Base-by-base conservation (phyloP, 2,888 invertebrate genomes). In the Diaperis boleti region DNA sequence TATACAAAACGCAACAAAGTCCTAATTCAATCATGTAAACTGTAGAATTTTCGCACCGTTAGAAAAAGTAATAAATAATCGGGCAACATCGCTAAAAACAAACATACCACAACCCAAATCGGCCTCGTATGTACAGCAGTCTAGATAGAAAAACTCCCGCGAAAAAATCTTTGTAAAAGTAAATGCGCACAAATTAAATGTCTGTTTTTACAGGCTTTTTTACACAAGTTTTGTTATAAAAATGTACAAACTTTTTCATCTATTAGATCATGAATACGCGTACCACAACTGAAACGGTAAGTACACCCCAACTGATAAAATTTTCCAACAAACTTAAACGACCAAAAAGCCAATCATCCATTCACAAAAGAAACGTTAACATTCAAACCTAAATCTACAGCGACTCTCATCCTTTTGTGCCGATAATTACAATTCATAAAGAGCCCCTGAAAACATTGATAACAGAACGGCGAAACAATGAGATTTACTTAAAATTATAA, bases 1-100 rank as follows among this genome's bases (percentile, higher is more conserved):
- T 67, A 60, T 69, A 65, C 65, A 71, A 69, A 69, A 67, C 64
- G 67, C 65, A 70, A 72, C 67, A 69, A 69, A 69, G 66, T 55
- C 64, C 66, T 68, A 69, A 64, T 59, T 56, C 61, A 62, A 62
- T 45, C 44, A 59, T 64, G 22, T 61, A 55, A 61, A 59, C 26
- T 59, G 42, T 55, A 59, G 44, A 31, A 33, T 20, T 60, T 35
- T 50, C 44, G 42, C 54, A 42, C 55, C 35, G 50, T 59, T 33
- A 26, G 8, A 56, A 54, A 49, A 52, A 20, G 42, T 29, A 57
- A 50, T 55, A 54, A 59, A 63, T 59, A 57, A 59, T 60, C 57
- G 15, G 22, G 57, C 47, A 42, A 59, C 60, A 50, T 56, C 60
- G 64, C 60, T 64, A 56, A 56, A 60, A 62, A 66, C 52, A 66